phyloP scores from a whole-genome alignment of 2,888 invertebrate genomes.

The Plagiodera versicolora region DNA sequence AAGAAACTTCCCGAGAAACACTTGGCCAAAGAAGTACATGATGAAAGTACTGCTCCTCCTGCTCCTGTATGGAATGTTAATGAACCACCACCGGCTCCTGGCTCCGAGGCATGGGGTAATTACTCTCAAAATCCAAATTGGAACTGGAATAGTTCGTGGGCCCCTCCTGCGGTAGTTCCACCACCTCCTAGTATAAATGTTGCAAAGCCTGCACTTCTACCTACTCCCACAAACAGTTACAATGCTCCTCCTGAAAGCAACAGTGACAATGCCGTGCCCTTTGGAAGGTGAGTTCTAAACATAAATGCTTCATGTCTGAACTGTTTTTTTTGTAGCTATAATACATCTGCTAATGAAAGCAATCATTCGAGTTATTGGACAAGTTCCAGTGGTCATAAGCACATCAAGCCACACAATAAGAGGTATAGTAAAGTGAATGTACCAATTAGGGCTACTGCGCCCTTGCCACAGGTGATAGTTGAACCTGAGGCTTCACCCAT shows the following conservation, averaged over 20 bases:
- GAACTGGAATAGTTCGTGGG: slow-evolving; percentile 52
- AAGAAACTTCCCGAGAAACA: slow-evolving; percentile 20
- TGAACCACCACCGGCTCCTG: slow-evolving; percentile 36
- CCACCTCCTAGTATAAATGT: slow-evolving; percentile 34
- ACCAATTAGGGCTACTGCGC: slow-evolving; percentile 39
- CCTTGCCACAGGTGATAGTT: slow-evolving; percentile 21
- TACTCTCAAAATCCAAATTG: slow-evolving; percentile 56
- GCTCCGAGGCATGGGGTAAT: slow-evolving; percentile 47
- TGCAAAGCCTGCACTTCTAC: slow-evolving; percentile 49
- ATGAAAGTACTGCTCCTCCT: slow-evolving; percentile 65
- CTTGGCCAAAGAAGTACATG: slow-evolving; percentile 83
- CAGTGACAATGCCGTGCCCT: slow-evolving; percentile 41
- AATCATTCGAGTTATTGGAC: slow-evolving; percentile 45
- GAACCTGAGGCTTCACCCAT: slow-evolving; percentile 7
- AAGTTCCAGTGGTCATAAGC: slow-evolving; percentile 43
- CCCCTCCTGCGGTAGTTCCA: slow-evolving; percentile 51
- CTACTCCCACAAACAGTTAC: slow-evolving; percentile 48
- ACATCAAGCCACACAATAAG: slow-evolving; percentile 53
- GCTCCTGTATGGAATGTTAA: slow-evolving; percentile 55
- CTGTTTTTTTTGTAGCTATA: slow-evolving; percentile 36
- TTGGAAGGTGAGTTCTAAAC: slow-evolving; percentile 39
- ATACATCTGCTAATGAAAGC: slow-evolving; percentile 26
- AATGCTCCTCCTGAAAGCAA: slow-evolving; percentile 40
- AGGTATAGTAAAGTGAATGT: slow-evolving; percentile 53
- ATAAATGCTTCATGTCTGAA: too few species aligned